Conservation (phyloP, 2,888 invertebrate genomes). For the Cephonodes hylas region DNA sequence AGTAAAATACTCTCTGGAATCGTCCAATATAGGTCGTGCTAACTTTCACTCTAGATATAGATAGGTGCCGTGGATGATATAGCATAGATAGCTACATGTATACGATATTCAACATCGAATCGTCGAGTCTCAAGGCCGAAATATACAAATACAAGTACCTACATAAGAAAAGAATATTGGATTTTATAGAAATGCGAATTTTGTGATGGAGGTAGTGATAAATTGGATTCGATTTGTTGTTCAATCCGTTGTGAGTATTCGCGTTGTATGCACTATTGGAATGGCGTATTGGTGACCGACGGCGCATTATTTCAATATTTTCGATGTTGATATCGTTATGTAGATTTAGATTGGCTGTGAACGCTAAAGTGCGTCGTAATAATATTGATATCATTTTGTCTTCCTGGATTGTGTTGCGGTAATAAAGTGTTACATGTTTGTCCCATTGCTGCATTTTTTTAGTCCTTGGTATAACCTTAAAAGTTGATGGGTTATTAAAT, state of each 20-base stretch:
- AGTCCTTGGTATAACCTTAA: constrained; percentile 11
- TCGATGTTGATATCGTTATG: constrained; percentile 37
- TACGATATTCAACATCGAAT: constrained; percentile 77
- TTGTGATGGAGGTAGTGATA: constrained; percentile 38
- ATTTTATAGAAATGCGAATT: constrained; percentile 53
- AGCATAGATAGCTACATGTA: constrained; percentile 60
- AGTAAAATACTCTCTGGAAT: constrained; percentile 36
- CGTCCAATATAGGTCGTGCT: constrained; percentile 69
- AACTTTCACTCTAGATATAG: constrained; percentile 81
- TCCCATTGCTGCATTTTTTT: background rate
- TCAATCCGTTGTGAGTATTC: constrained; percentile 39
- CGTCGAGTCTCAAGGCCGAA: constrained; percentile 78
- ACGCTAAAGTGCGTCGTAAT: constrained; percentile 52
- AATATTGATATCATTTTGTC: constrained; percentile 13
- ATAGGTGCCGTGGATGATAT: constrained; percentile 70
- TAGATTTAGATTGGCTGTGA: constrained; percentile 17
- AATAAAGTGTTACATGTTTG: background rate
- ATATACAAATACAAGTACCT: constrained; percentile 72
- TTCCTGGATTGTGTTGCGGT: background rate
- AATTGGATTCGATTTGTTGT: constrained; percentile 32
- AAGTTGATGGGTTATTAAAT: background rate
- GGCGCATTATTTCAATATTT: constrained; percentile 25
- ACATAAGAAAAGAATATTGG: constrained; percentile 62
- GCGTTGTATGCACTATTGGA: constrained; percentile 34
- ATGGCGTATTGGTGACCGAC: constrained; percentile 50